Evolutionary conservation across 1,140 invertebrate species (phyloP), one percentile per base, ranked within the genome.

Genomic region (Microvelia longipes): DNA sequence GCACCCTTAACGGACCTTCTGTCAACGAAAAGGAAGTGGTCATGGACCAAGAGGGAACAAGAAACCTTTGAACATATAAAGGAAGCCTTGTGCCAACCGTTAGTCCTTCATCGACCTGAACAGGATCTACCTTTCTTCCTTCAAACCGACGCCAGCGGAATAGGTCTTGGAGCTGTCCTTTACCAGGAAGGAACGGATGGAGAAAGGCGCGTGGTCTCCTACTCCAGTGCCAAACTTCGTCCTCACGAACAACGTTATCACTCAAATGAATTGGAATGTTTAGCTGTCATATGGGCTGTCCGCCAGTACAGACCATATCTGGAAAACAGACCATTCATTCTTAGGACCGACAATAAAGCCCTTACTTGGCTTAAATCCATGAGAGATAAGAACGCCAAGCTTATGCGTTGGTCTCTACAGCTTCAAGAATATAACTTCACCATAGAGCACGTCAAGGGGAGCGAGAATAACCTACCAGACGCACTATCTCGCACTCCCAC

Each of bases 241-340:
- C 19, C 63, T 27, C 19, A 24, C 2, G 35, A 69, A 28, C 19
- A 29, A 64, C 15, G 61, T 26, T 69, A 69, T 64, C 61, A 25
- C 28, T 64, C 50, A 13, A 69, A 64, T 1, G 81, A 85, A 74
- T 73, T 75, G 67, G 81, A 84, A 77, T 78, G 77, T 68, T 70
- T 70, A 24, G 80, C 78, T 2, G 71, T 82, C 26, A 66, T 82
- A 1, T 77, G 75, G 73, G 77, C 77, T 1, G 73, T 82, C 0
- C 73, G 78, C 50, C 75, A 79, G 29, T 80, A 78, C 62, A 64
- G 74, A n/a, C 67, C 61, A 1, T 75, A 75, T 66, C 69, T 77
- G 60, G 75, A 78, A 64, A 76, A 75, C 19, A 5, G 35, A 5
- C 35, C 35, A 19, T 50, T 50, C 19, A 50, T 19, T 19, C 35